A percentile compares a stretch with the other conserved stretches of the same genome.
Conservation (phyloP, 1,140 invertebrate genomes). For the Pogonus chalceus region DNA sequence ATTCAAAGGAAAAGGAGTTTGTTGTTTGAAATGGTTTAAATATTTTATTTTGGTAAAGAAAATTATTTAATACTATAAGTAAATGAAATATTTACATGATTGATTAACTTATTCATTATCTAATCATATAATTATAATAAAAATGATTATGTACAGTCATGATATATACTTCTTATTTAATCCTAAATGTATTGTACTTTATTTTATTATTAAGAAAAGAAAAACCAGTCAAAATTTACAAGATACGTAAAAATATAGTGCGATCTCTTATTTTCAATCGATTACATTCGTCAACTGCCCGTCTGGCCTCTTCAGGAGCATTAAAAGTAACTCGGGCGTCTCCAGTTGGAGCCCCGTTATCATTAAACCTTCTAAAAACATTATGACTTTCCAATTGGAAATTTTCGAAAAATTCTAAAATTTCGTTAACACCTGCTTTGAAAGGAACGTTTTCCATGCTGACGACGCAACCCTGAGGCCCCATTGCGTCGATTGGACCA, state of each 20-base stretch:
- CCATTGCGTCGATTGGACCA: constrained; percentile 45
- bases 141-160: background rate
- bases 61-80: background rate
- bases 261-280: constrained; percentile 44
- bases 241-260: constrained; percentile 39
- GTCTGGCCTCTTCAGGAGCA: constrained; percentile 60
- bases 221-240: background rate
- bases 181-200: background rate
- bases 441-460: constrained; percentile 79
- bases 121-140: too few species aligned
- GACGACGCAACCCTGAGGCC: constrained; percentile 70
- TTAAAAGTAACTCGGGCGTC: constrained; percentile 79
- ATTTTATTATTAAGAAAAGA: too few species aligned
- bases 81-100: background rate
- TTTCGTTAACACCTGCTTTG: constrained; percentile 74
- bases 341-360: constrained; percentile 74
- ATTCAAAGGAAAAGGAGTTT: too few species aligned
- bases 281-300: constrained; percentile 52
- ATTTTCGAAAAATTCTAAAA: constrained; percentile 73
- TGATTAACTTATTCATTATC: too few species aligned
- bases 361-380: constrained; percentile 73
- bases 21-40: too few species aligned
- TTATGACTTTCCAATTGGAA: constrained; percentile 64
- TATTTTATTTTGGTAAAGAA: too few species aligned
- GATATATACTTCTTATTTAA: background rate